Conservation (phyloP, 2,888 invertebrate genomes). For the Rhingia rostrata region DNA sequence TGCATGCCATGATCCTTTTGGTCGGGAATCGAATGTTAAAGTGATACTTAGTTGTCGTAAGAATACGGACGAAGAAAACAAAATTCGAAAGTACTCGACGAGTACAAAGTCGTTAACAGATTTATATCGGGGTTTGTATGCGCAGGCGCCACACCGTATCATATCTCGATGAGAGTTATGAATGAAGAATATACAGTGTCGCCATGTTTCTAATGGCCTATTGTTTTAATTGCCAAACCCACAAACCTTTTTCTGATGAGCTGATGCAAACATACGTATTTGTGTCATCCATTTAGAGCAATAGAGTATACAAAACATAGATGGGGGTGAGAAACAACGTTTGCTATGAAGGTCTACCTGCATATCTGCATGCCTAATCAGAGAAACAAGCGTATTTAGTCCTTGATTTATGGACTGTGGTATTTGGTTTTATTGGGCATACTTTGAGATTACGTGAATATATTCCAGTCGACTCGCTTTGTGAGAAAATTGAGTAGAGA, state of each 20-base stretch:
- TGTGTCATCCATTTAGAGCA: slow-evolving; percentile 50
- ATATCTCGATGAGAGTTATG: slow-evolving; percentile 68
- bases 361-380: slow-evolving; percentile 57
- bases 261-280: slow-evolving; percentile 68
- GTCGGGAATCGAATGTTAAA: slow-evolving; percentile 58
- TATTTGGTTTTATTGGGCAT: slow-evolving; percentile 38
- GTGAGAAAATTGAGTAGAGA: slow-evolving; percentile 1
- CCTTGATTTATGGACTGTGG: slow-evolving; percentile 69
- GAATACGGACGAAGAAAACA: slow-evolving; percentile 21
- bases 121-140: slow-evolving; percentile 68
- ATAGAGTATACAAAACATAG: slow-evolving; percentile 18
- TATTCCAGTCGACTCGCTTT: slow-evolving; percentile 1
- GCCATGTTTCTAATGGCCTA: slow-evolving; percentile 70
- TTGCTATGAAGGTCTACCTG: slow-evolving; percentile 50
- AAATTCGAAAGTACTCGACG: slow-evolving; percentile 47
- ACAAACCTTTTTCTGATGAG: slow-evolving; percentile 55
- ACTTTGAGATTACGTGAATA: slow-evolving; percentile 38
- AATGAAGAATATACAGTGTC: slow-evolving; percentile 66
- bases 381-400: slow-evolving; percentile 59
- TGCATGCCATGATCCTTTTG: slow-evolving; percentile 62
- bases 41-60: slow-evolving; percentile 51
- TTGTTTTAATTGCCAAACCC: slow-evolving; percentile 73
- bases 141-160: slow-evolving; percentile 70
- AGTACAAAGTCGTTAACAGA: slow-evolving; percentile 68
- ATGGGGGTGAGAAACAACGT: slow-evolving; percentile 50